Evolutionary conservation across 2,113 vertebrate genomes (phyloP), one percentile per base, ranked within the genome.

Genomic region (Pseudorasbora parva): DNA sequence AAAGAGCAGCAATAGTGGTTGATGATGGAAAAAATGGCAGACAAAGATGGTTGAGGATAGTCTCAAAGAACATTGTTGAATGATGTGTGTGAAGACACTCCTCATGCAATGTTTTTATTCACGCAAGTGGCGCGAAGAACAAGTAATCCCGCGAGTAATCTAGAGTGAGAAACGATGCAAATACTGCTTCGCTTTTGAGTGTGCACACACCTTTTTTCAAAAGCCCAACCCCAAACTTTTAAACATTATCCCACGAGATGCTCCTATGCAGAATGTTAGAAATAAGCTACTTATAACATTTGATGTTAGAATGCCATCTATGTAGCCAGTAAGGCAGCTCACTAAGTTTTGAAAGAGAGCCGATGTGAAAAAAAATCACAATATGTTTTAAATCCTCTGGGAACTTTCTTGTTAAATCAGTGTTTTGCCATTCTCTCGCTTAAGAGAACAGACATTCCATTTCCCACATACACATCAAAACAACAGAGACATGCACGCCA

Each of bases 391-490:
- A 59, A 57, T 71, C 33, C 78, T 82, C 82, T 78, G 73, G 69
- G 84, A 82, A 76, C 43, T 73, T 78, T 86, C 64, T 86, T 64
- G 33, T 66, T 51, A 79, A 78, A 57, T 80, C 78, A 8, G 78
- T 66, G 75, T 88, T 75, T 82, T 84, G 81, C 78, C 43, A 4
- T 68, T 71, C 27, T 74, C 37, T 45, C 8, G 41, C 77, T 23
- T 15, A 27, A 68, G 56, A 87, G 84, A 76, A 37, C 41, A 85
- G 71, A 27, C 62, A 8, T 59, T 77, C 41, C 25, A n/a, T 45
- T 86, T 79, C 77, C 82, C 81, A 30, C 23, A 81, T 54, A 19
- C 77, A 83, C 83, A 82, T 75, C 30, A 83, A 59, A 78, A 83
- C 54, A 88, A 71, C 59, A n/a, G 62, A 75, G 54, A 49, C 72